Base-by-base conservation (phyloP, 2,888 invertebrate species). In the Polylopha cassiicola region DNA sequence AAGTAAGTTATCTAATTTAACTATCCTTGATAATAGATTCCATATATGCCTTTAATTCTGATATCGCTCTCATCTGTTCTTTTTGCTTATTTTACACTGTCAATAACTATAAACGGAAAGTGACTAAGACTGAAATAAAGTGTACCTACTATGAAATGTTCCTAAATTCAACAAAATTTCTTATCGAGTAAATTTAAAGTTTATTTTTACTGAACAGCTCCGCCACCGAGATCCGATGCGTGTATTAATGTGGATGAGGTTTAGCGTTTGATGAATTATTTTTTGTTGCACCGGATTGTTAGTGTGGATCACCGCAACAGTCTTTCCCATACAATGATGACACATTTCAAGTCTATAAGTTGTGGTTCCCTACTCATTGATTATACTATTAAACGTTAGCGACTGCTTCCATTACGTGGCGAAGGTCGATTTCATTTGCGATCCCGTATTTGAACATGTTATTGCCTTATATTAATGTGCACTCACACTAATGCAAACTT, bases 391-490 rank as follows among this genome's bases (percentile, higher is more conserved):
- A 52, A 60, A 50, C 41, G 49, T 51, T 51, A 54, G 48, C 45
- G 48, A 49, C 50, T 43, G 39, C 48, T 44, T 47, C 52, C 50
- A 56, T 65, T 58, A 58, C 51, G 54, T 61, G 51, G 54, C 52
- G 65, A 73, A 78, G 76, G 74, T 77, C 74, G 71, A 73, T 75
- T 75, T 72, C 65, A 76, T 77, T 75, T 67, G 72, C 63, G 64
- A 70, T 65, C 69, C 66, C 59, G 64, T 68, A 66, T 72, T 73
- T 61, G 62, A 66, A 61, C 58, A 54, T 58, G 61, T 65, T 51
- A 51, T 51, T 61, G 51, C 45, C 47, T 47, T 48, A 52, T 51
- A 48, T 53, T 52, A 54, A 51, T 53, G 53, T 31, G 37, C 45
- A 46, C 46, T 33, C 46, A 48, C 51, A 52, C 53, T 39, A 42